Evolutionary conservation across 2,888 invertebrate species (phyloP).

Genomic region (Unio pictorum): DNA sequence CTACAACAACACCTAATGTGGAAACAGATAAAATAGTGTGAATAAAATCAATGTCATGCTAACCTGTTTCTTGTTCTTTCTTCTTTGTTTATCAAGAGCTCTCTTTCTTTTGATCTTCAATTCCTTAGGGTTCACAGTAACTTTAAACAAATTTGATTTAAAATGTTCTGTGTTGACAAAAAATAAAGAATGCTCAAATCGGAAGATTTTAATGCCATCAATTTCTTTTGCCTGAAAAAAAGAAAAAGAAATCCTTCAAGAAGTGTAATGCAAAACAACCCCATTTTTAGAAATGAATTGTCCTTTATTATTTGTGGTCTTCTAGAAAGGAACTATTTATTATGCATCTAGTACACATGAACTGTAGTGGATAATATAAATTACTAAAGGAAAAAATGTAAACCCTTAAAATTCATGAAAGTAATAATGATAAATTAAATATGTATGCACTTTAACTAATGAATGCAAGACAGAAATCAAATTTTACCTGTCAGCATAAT

Average conservation of each 20-base stretch:
- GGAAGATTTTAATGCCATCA: constrained; percentile 72
- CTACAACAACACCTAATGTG: too few relatives aligned
- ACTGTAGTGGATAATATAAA: not conserved
- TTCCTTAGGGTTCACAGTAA: constrained; percentile 58
- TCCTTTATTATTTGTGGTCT: not conserved
- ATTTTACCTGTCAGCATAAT: too few relatives aligned
- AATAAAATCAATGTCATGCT: too few relatives aligned
- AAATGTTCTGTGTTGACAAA: constrained; percentile 73
- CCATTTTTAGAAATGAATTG: not conserved
- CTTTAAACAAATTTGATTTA: constrained; percentile 62
- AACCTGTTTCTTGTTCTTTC: constrained; percentile 4
- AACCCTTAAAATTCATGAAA: too few relatives aligned
- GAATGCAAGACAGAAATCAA: too few relatives aligned
- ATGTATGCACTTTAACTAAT: too few relatives aligned
- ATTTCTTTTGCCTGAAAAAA: constrained; percentile 61
- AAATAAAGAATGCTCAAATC: constrained; percentile 73
- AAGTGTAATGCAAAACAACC: not conserved
- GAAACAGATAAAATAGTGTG: too few relatives aligned
- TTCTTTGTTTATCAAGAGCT: constrained; percentile 33
- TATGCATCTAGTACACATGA: not conserved
- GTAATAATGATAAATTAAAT: too few relatives aligned
- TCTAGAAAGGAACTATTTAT: not conserved
- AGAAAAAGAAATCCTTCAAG: not conserved
- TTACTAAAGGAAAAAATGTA: too few relatives aligned
- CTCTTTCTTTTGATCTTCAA: constrained; percentile 49